These are phyloP conservation scores for Drosophila nr. perissopoda DNA, from an alignment of 2,888 invertebrate species.

Conservation along the genomic window DNA sequence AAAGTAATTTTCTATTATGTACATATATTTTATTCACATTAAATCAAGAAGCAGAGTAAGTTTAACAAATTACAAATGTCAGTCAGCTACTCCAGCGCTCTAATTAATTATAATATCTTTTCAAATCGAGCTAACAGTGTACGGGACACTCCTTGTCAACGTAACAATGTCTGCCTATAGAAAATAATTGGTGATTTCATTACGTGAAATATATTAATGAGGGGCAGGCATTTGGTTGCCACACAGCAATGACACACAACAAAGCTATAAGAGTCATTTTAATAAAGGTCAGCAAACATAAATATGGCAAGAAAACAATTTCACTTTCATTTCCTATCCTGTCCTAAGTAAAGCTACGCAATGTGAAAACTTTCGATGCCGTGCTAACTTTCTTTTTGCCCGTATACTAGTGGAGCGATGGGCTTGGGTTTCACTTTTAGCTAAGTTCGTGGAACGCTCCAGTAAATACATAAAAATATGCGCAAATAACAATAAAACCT, in stretches of 20 bases:
- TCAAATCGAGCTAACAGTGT: not conserved
- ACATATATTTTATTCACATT: not conserved
- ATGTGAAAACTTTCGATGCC: slow-evolving; percentile 43
- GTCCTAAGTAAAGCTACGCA: slow-evolving; percentile 1
- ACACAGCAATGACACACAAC: slow-evolving; percentile 4
- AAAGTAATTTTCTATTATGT: not conserved
- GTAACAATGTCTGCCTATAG: not conserved
- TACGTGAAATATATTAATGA: slow-evolving; percentile 45
- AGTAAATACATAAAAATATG: slow-evolving; percentile 76
- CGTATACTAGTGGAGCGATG: not conserved
- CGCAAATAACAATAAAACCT: slow-evolving; percentile 79
- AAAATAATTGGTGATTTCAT: slow-evolving; percentile 50
- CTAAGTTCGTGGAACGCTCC: slow-evolving; percentile 10
- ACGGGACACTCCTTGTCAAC: slow-evolving; percentile 6
- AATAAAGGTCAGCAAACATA: slow-evolving; percentile 61
- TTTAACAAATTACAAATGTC: not conserved
- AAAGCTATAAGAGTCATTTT: slow-evolving; percentile 49
- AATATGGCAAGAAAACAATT: slow-evolving; percentile 59
- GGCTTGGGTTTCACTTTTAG: slow-evolving; percentile 2
- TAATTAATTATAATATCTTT: slow-evolving; percentile 5
- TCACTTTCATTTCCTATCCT: slow-evolving; percentile 53
- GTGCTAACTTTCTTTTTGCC: slow-evolving; percentile 12
- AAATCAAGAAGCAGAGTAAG: not conserved
- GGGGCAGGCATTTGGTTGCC: slow-evolving; percentile 3
- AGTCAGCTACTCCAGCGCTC: not conserved